These are phyloP conservation scores for Acropternis orthonyx DNA, from an alignment of 2,797 vertebrate species.

Conservation along the genomic window DNA sequence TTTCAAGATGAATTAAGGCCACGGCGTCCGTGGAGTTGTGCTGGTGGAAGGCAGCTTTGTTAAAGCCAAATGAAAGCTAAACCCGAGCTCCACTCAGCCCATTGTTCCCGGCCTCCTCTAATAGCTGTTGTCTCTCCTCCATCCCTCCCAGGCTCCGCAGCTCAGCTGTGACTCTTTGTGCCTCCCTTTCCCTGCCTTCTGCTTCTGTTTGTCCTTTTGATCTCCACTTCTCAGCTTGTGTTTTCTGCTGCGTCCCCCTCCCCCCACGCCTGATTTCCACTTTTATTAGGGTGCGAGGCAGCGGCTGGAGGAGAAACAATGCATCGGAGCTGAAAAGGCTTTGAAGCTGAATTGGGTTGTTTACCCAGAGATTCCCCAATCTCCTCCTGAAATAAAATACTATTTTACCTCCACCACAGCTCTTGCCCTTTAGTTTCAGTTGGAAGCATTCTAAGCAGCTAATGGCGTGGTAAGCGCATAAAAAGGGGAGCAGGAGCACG, in stretches of 20 bases:
- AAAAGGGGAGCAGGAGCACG: not conserved
- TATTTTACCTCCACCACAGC: not conserved
- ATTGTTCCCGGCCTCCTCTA: slow-evolving; percentile 30
- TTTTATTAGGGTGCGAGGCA: slow-evolving; percentile 58
- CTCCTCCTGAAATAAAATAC: slow-evolving; percentile 32
- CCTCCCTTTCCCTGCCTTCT: slow-evolving; percentile 55
- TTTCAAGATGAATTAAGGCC: slow-evolving; percentile 15
- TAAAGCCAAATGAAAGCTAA: slow-evolving; percentile 13
- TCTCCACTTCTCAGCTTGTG: slow-evolving; percentile 57
- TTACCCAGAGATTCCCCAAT: slow-evolving; percentile 30
- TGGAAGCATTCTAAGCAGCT: slow-evolving; percentile 27
- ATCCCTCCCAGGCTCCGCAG: not conserved
- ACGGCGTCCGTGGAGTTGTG: not conserved
- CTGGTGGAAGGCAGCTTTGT: slow-evolving; percentile 38
- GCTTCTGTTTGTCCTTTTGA: slow-evolving; percentile 70
- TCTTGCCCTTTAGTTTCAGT: not conserved
- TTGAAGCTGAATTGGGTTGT: slow-evolving; percentile 49
- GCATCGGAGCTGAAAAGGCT: slow-evolving; percentile 26
- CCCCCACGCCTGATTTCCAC: slow-evolving; percentile 46
- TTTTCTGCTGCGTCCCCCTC: slow-evolving; percentile 29
- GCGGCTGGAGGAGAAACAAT: slow-evolving; percentile 50
- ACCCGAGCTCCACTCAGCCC: not conserved
- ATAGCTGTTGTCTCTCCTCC: slow-evolving; percentile 40
- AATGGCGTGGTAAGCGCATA: not conserved
- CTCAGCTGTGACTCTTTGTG: slow-evolving; percentile 67